Base-by-base conservation (phyloP, 2,797 vertebrate genomes). In the Enteromius anoplus region DNA sequence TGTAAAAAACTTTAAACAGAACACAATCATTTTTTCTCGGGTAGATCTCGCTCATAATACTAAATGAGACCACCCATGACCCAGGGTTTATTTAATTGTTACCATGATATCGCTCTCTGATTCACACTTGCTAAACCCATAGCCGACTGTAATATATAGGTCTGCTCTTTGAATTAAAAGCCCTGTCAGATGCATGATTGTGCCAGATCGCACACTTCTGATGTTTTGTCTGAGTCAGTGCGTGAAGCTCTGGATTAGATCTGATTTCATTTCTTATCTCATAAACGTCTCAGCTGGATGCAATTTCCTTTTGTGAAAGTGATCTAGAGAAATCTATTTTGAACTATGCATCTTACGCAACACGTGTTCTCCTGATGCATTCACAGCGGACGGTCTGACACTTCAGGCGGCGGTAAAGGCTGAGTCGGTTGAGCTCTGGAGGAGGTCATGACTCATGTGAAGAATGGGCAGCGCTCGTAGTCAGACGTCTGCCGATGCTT, bases 1-100 rank as follows among this genome's bases (percentile, higher is more conserved):
- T 86, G 78, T 85, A 85, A 88, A 84, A 71, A 49, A 68, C 71
- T 85, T 85, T 83, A 84, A 85, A 85, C 84, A 75, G 79, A 86
- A 60, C 73, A 26, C 26, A 81, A 84, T 75, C 3, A 55, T 34
- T 86, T 86, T 21, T 32, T 42, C 42, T 70, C 1, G 72, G 66
- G 76, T 86, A 80, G 75, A 65, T 80, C 71, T 81, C 66, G 72
- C 86, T 73, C 37, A 81, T 84, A 82, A 86, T 60, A 80, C 79
- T 87, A 86, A 85, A 89, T 85, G 69, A 87, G 89, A 82, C 89
- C 89, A 90, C 88, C 84, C 87, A 82, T 78, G 83, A 79, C 62
- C 71, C 45, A 72, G 23, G 65, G 49, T 66, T 75, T 80, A 21
- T 85, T 84, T 85, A 86, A 86, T 78, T 82, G 60, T 51, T 88